Evolutionary conservation across 2,888 invertebrate species (phyloP).

Genomic region (Pachymerium ferrugineum): DNA sequence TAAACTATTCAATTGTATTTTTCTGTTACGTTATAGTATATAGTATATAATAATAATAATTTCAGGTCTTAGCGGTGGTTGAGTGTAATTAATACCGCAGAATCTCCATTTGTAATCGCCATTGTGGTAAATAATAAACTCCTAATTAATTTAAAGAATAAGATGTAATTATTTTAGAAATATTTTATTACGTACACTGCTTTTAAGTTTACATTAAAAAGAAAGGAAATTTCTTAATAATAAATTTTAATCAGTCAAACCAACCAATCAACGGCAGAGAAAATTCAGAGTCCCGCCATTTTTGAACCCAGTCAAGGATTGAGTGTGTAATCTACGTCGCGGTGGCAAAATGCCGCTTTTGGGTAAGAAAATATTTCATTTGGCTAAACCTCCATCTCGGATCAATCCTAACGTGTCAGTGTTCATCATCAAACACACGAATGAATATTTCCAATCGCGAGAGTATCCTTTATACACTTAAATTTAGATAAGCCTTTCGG

Average conservation of each 20-base stretch:
- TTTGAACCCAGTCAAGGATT: conserved; percentile 27
- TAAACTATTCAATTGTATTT: no score
- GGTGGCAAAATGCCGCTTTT: conserved; percentile 29
- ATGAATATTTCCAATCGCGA: conserved; percentile 28
- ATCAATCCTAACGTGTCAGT: not conserved
- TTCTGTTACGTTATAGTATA: no score
- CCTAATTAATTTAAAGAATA: no score
- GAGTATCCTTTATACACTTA: conserved; percentile 29
- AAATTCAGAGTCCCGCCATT: conserved; percentile 28
- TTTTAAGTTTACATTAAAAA: not conserved
- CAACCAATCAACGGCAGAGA: not conserved
- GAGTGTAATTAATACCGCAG: no score
- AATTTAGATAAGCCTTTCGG: not conserved
- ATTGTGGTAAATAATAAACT: no score
- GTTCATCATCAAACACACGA: conserved; percentile 29
- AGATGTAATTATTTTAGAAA: no score
- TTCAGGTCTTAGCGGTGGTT: no score
- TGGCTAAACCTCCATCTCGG: not conserved
- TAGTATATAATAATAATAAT: no score
- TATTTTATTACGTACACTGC: no score
- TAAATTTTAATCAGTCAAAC: not conserved
- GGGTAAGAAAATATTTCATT: conserved; percentile 25
- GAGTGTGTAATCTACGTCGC: not conserved
- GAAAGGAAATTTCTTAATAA: not conserved
- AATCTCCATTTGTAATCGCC: no score